Evolutionary conservation across 2,888 invertebrate genomes (phyloP), one percentile per base, ranked within the genome.

Genomic region (Panzeria rudis): DNA sequence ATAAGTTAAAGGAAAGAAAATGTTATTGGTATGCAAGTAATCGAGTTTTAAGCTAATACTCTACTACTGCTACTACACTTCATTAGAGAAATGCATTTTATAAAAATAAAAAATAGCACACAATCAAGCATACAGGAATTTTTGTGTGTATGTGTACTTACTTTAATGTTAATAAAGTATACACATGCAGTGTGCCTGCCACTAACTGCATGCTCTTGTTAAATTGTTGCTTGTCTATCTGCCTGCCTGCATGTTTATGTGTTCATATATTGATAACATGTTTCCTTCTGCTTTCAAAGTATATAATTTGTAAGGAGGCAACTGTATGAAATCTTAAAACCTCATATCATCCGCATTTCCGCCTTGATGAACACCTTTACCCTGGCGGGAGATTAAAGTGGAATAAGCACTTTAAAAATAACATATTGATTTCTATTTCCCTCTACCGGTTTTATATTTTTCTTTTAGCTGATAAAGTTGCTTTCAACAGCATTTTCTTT

Each of bases 31-130:
- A 78, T 85, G 82, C 82, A 78, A 73, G 85, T 82, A 85, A 85
- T 82, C 82, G 78, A 85, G 75, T 85, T 78, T 82, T 62, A 81
- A 82, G 82, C 82, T 78, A 85, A 85, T 82, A 73, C 78, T 81
- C 69, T 56, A 35, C 69, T 73, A 78, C 62, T 69, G 25, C 75
- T 85, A 82, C 85, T 85, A 82, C 85, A 82, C 82, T 82, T 85
- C 85, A 85, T 85, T 85, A 85, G 85, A 41, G 73, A 82, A 64
- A 81, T 78, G 77, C 62, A 81, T 84, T 72, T 23, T 50, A 78
- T 69, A 54, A 69, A 75, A 72, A 11, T n/a, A 32, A 44, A 61
- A 7, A n/a, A 35, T 32, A 17, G 15, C 38, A 44, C 52, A 62
- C 61, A 69, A n/a, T 11, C 17, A 44, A 5, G 15, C 11, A 17